Evolutionary conservation across 2,113 vertebrate genomes (phyloP).

Genomic region (Arizona elegans): DNA sequence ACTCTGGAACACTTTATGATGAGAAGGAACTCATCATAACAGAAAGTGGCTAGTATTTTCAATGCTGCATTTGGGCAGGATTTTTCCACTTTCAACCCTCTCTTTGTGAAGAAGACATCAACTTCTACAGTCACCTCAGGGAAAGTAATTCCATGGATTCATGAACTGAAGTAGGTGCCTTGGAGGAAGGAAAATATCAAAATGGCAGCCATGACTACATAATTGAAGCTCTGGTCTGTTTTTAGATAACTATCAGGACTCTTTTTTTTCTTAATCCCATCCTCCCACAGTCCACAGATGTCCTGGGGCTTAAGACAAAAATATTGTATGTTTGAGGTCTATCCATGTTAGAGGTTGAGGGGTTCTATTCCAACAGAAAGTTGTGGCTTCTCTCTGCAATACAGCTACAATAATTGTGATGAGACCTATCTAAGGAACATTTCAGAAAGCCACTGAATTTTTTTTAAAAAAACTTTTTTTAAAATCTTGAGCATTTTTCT

Average conservation of each 20-base stretch:
- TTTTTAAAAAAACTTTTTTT: neutral
- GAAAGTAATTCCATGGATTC: neutral
- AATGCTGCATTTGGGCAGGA: neutral
- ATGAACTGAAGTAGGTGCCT: neutral
- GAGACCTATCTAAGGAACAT: neutral
- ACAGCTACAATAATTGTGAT: neutral
- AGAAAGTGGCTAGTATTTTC: neutral
- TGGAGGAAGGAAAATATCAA: neutral
- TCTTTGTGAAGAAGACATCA: neutral
- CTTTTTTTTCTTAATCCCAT: neutral
- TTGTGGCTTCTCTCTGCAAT: neutral
- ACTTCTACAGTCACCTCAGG: fast-evolving
- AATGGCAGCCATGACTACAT: neutral
- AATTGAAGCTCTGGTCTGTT: neutral
- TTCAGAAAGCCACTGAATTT: neutral
- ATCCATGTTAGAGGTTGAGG: neutral
- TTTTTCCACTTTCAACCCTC: neutral
- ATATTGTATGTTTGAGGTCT: fast-evolving
- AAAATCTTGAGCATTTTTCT: neutral
- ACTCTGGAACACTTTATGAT: too few relatives aligned
- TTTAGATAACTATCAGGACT: neutral
- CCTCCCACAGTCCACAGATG: neutral
- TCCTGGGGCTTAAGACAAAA: neutral
- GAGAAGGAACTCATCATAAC: neutral
- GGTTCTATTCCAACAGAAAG: neutral